Conservation (phyloP, 2,888 invertebrate species). For the Apocheima hispidaria region DNA sequence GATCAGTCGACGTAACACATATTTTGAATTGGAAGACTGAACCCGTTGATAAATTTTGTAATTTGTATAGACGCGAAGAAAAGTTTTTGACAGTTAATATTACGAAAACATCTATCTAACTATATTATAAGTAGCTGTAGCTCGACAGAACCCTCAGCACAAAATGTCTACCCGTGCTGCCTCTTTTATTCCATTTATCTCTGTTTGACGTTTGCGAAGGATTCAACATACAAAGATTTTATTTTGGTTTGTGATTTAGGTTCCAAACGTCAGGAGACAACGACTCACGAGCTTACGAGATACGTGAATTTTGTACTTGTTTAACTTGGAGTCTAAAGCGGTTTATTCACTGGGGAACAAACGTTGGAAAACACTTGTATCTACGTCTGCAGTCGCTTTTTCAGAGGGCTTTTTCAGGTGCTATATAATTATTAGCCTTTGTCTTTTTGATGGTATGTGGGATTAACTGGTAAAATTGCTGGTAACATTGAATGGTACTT, state of each 20-base stretch:
- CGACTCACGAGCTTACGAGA: neutral
- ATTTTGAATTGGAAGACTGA: no score
- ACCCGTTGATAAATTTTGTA: no score
- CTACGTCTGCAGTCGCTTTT: neutral
- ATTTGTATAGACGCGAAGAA: no score
- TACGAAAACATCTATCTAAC: no score
- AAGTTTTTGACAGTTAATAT: no score
- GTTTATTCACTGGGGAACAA: conserved; percentile 1
- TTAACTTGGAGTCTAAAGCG: neutral
- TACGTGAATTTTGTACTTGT: conserved; percentile 5
- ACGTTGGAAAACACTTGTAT: neutral
- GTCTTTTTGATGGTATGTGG: no score
- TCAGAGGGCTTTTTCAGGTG: neutral
- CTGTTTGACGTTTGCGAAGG: conserved; percentile 11
- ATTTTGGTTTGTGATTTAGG: conserved; percentile 16
- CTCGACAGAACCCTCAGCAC: neutral
- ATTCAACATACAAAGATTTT: conserved; percentile 13
- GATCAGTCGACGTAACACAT: no score
- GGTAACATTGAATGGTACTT: no score
- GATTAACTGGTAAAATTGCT: no score
- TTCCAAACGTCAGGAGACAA: neutral
- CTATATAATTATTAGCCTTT: no score
- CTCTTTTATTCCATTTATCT: conserved; percentile 5
- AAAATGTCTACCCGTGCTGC: neutral
- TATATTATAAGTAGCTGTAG: no score